phyloP scores from a whole-genome alignment of 37 sponge, comb jelly and placozoan genomes.

The Spongilla lacustris region DNA sequence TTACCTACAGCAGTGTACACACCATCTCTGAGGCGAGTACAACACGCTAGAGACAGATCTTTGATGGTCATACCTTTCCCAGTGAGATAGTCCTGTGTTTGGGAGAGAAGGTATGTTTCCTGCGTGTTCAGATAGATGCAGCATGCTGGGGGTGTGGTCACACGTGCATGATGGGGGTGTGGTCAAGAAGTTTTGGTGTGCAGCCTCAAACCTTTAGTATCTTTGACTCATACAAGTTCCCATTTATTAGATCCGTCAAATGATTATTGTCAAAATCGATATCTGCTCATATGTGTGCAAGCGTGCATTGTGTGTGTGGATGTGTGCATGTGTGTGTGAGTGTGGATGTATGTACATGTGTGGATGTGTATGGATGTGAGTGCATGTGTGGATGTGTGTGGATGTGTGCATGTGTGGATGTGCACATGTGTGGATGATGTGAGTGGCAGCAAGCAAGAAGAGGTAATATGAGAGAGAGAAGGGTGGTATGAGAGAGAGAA shows the following conservation, averaged over 20 bases:
- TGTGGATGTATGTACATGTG: not conserved
- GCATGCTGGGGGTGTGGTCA: too few species aligned
- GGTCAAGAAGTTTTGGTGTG: not conserved
- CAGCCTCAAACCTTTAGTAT: constrained; percentile 56
- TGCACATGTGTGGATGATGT: not conserved
- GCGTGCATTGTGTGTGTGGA: not conserved
- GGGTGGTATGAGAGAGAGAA: not conserved
- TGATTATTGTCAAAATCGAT: constrained; percentile 30
- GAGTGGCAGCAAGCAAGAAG: not conserved
- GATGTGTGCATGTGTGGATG: not conserved
- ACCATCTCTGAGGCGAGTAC: constrained; percentile 57
- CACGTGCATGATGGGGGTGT: too few species aligned
- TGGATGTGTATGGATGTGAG: not conserved
- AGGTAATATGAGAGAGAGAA: too few species aligned
- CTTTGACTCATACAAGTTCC: constrained; percentile 70
- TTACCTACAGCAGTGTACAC: constrained; percentile 53
- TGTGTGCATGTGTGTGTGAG: not conserved
- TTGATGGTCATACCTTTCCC: constrained; percentile 37
- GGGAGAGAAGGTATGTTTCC: not conserved
- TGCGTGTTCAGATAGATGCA: not conserved
- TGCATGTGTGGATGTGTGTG: not conserved
- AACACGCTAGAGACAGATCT: constrained; percentile 47
- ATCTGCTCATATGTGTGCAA: constrained; percentile 20
- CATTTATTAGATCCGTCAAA: constrained; percentile 48
- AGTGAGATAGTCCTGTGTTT: constrained; percentile 59